Percentiles rank a stretch among this genome's conserved stretches.
Evolutionary conservation across 2,113 vertebrate species (phyloP).

Genomic region (Hiodon alosoides): DNA sequence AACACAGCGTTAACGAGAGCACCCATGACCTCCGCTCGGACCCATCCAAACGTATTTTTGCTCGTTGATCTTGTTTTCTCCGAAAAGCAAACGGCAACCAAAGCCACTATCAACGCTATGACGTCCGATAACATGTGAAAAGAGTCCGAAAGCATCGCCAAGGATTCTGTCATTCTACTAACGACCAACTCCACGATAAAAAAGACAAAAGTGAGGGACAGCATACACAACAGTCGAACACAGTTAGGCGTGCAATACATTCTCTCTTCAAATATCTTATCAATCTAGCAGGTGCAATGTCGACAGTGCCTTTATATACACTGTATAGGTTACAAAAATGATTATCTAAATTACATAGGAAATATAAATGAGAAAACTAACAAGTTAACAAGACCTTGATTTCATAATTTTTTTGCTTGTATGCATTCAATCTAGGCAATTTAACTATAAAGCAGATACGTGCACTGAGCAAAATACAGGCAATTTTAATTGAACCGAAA

Average conservation of each 20-base stretch:
- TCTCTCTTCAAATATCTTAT: background rate
- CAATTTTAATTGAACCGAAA: too few relatives aligned
- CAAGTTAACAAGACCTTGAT: too few relatives aligned
- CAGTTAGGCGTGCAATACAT: conserved; percentile 54
- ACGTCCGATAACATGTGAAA: conserved; percentile 85
- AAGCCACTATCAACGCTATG: conserved; percentile 73
- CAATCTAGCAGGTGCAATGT: too few relatives aligned
- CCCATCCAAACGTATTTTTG: conserved; percentile 80
- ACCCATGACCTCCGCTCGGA: conserved; percentile 79
- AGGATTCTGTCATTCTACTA: conserved; percentile 71
- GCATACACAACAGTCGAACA: conserved; percentile 71
- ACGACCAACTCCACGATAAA: conserved; percentile 79
- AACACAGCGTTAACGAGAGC: conserved; percentile 79
- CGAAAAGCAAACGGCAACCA: conserved; percentile 75
- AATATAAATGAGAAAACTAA: too few relatives aligned
- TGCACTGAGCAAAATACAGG: too few relatives aligned
- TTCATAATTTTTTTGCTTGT: too few relatives aligned
- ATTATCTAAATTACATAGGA: too few relatives aligned
- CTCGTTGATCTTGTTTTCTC: conserved; percentile 69
- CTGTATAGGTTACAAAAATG: too few relatives aligned
- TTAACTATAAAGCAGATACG: too few relatives aligned
- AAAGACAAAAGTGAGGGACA: conserved; percentile 73
- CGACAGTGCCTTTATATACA: too few relatives aligned
- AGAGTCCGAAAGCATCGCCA: conserved; percentile 81
- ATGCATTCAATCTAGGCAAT: too few relatives aligned